Conservation (phyloP, 2,797 vertebrate genomes). For the Eospalax fontanierii region DNA sequence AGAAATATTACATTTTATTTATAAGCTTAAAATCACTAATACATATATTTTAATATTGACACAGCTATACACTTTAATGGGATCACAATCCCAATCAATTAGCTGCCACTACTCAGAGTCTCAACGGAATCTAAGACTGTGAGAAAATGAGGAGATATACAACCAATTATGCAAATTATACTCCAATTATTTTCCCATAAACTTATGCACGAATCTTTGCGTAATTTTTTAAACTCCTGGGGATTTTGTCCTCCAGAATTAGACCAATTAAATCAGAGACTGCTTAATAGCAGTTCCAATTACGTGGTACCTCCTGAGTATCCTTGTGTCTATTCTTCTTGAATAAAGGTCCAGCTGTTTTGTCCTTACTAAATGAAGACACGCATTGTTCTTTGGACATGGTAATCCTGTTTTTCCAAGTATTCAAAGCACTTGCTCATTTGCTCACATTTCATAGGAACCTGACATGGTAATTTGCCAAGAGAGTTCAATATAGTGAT, state of each 20-base stretch:
- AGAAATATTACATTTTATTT: constrained; percentile 54
- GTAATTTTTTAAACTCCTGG: background rate
- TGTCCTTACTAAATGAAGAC: constrained; percentile 4
- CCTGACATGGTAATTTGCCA: background rate
- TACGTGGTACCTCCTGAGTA: background rate
- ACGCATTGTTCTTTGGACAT: background rate
- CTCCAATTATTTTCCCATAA: constrained; percentile 61
- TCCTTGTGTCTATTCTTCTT: background rate
- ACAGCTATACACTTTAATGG: background rate
- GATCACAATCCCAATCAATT: background rate
- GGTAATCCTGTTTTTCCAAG: constrained; percentile 24
- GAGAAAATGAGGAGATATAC: constrained; percentile 11
- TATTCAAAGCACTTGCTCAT: constrained; percentile 39
- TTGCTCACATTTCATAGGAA: constrained; percentile 19
- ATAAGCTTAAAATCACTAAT: background rate
- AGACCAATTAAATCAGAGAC: constrained; percentile 51
- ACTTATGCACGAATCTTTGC: background rate
- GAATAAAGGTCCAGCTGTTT: background rate
- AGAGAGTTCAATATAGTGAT: background rate
- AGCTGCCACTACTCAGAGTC: background rate
- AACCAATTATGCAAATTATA: constrained; percentile 48
- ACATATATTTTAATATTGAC: background rate
- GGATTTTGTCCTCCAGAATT: constrained; percentile 26
- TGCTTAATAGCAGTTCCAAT: background rate
- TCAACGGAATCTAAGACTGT: background rate